Evolutionary conservation across 30 jellyfish, hydroid and myxozoan genomes (phyloP).

Genomic region (Pelagia noctiluca): DNA sequence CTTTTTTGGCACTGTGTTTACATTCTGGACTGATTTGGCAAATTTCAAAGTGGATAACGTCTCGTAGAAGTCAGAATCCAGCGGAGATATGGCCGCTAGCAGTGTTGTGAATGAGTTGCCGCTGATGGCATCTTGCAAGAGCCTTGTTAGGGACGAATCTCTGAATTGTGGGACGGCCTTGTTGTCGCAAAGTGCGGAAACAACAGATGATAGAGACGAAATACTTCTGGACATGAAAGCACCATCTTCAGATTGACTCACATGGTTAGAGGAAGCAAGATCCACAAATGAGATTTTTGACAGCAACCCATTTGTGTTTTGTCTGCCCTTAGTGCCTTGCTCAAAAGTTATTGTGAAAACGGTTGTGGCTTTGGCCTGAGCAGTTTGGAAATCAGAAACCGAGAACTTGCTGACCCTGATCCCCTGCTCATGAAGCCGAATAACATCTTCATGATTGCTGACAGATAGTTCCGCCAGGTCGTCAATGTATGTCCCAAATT

Average conservation of each 20-base stretch:
- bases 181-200: slow-evolving; percentile 47
- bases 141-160: slow-evolving; percentile 75
- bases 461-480: slow-evolving; percentile 91
- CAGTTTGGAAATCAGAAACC: slow-evolving; percentile 55
- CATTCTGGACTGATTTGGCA: slow-evolving; percentile 54
- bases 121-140: slow-evolving; percentile 77
- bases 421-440: slow-evolving; percentile 90
- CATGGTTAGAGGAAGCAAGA: slow-evolving; percentile 84
- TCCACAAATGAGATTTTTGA: slow-evolving; percentile 83
- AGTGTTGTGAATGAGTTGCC: slow-evolving; percentile 82
- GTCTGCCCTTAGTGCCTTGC: slow-evolving; percentile 70
- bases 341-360: slow-evolving; percentile 76
- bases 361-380: slow-evolving; percentile 72
- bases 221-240: slow-evolving; percentile 67
- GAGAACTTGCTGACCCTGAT: slow-evolving; percentile 80
- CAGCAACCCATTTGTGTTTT: slow-evolving; percentile 44
- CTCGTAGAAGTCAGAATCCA: slow-evolving; percentile 86
- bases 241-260: slow-evolving; percentile 81
- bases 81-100: slow-evolving; percentile 73
- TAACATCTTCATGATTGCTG: slow-evolving; percentile 76
- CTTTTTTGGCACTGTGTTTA: slow-evolving; percentile 68
- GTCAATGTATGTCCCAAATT: slow-evolving; percentile 83
- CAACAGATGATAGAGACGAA: slow-evolving; percentile 53
- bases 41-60: slow-evolving; percentile 75
- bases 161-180: slow-evolving; percentile 70